Evolutionary conservation across 2,888 invertebrate genomes (phyloP).

Genomic region (Nudaria mundana): DNA sequence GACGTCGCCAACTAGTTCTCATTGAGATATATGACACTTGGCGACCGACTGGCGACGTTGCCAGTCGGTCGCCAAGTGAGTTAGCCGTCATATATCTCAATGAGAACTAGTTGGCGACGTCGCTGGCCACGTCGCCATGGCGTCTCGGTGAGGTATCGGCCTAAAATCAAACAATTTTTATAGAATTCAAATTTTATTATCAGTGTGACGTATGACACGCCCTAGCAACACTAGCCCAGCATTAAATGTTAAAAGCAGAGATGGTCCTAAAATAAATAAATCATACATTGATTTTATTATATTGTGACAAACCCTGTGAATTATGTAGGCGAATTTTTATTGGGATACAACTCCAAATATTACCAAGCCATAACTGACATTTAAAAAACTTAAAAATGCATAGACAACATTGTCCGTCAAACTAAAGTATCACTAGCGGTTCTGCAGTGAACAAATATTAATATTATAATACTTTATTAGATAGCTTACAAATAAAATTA

Average conservation of each 20-base stretch:
- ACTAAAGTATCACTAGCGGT: conserved; percentile 13
- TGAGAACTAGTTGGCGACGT: too few species aligned
- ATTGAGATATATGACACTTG: too few species aligned
- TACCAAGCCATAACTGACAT: conserved; percentile 20
- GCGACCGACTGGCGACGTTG: too few species aligned
- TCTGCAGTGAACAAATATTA: conserved; percentile 14
- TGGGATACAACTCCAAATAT: background rate
- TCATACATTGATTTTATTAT: conserved; percentile 25
- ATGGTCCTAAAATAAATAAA: conserved; percentile 48
- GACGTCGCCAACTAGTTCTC: too few species aligned
- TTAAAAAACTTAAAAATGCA: conserved; percentile 8
- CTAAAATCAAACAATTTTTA: too few species aligned
- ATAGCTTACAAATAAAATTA: conserved; percentile 35
- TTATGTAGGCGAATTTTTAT: conserved; percentile 1
- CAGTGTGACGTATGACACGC: conserved; percentile 45
- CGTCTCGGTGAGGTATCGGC: too few species aligned
- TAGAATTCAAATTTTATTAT: too few species aligned
- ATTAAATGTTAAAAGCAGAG: conserved; percentile 61
- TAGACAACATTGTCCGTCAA: conserved; percentile 7
- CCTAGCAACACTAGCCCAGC: conserved; percentile 58
- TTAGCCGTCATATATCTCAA: too few species aligned
- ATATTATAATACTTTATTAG: conserved; percentile 39
- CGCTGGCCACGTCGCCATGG: too few species aligned
- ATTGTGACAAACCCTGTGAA: conserved; percentile 30
- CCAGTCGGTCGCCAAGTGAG: too few species aligned